Base-by-base conservation (phyloP, 2,888 invertebrate genomes). In the Morpho deidamia region DNA sequence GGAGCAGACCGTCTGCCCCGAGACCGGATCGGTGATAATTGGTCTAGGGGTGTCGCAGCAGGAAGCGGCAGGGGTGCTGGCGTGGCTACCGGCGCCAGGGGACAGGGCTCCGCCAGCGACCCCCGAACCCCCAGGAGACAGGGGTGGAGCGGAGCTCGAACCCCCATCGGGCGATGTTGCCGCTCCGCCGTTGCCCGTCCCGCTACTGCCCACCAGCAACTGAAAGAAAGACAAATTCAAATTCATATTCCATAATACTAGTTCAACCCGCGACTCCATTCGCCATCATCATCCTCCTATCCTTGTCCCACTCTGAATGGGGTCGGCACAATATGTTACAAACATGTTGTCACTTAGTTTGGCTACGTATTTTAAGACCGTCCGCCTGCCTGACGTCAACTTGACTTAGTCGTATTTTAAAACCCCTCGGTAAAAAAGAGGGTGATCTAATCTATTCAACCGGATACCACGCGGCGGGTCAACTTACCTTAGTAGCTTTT, bases 41-140 rank as follows among this genome's bases (percentile, higher is more conserved):
- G 97, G 96, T 60, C 97, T 92, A 49, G 97, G 97, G 65, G 96
- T 96, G 79, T 97, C 97, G 90, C 97, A 97, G 87, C 97, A 97
- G 51, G 93, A 91, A 53, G 90, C 83, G 58, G 90, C 91, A 0
- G 90, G 87, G 0, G 90, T 87, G 74, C 87, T 87, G 65, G 87
- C 86, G 69, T 87, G 88, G 81, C 78, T 90, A 69, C 81, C 91
- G 69, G 83, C 90, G 61, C 90, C 92, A 3, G 92, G 92, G n/a
- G 91, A 92, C 51, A 91, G 83, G 54, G 91, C 92, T 63, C 91
- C 87, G 52, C 85, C 82, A 39, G 78, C 91, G 60, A 94, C 93
- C 42, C 88, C 91, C 33, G 94, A 95, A 71, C 93, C 94, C 60
- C 94, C 94, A 44, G 94, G 94, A 67, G 93, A 93, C 64, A 94